phyloP scores from a whole-genome alignment of 2,797 vertebrate species.

The Chaetophractus vellerosus region DNA sequence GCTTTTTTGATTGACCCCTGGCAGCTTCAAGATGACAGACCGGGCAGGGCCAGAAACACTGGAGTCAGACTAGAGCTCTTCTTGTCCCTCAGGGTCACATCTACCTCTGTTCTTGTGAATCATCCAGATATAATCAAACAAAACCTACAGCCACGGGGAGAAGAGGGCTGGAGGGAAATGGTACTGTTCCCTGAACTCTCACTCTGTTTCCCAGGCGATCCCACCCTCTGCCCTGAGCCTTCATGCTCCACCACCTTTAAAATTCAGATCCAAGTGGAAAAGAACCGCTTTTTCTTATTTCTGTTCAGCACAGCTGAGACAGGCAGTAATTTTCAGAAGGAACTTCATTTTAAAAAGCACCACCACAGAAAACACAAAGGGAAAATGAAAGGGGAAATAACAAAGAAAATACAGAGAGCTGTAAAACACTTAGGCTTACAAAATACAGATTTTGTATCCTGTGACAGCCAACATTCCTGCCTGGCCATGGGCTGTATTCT shows the following conservation, averaged over 20 bases:
- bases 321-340: conserved; percentile 52
- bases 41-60: not conserved
- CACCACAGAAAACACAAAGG: conserved; percentile 40
- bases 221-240: not conserved
- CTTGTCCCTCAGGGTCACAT: not conserved
- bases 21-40: not conserved
- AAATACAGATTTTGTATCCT: not conserved
- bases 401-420: conserved; percentile 58
- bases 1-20: not conserved
- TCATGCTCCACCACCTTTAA: not conserved
- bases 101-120: not conserved
- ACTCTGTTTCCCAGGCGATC: too few relatives aligned
- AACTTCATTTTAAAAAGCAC: conserved; percentile 57
- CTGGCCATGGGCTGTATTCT: not conserved
- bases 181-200: not conserved
- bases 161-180: not conserved
- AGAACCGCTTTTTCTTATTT: not conserved
- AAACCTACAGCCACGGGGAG: not conserved
- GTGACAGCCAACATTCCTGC: not conserved
- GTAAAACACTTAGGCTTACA: conserved; percentile 16
- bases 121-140: not conserved
- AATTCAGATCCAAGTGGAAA: conserved; percentile 7
- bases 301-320: conserved; percentile 41
- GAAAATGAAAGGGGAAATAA: conserved; percentile 18
- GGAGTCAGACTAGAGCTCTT: not conserved